phyloP scores from a whole-genome alignment of 2,888 invertebrate genomes.

The Agrilus mali region DNA sequence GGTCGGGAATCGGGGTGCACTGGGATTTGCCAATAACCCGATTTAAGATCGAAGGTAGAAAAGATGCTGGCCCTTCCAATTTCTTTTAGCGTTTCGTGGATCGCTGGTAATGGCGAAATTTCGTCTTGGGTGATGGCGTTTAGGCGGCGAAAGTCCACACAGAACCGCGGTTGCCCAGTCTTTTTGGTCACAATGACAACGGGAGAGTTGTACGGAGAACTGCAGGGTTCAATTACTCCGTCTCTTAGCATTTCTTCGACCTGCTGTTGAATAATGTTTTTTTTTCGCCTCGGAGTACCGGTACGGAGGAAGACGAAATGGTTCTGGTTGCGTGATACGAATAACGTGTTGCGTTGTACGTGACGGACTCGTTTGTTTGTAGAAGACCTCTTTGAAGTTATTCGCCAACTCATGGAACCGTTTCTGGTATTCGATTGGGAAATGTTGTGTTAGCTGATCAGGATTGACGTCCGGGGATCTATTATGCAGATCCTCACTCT shows the following conservation, averaged over 20 bases:
- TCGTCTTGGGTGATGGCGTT: conserved; percentile 9
- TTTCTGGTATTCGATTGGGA: background rate
- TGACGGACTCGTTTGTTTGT: background rate
- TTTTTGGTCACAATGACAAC: conserved; percentile 14
- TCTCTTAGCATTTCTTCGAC: conserved; percentile 14
- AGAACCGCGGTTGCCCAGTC: conserved; percentile 13
- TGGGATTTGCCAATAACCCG: conserved; percentile 23
- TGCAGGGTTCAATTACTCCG: conserved; percentile 13
- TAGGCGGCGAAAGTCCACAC: conserved; percentile 15
- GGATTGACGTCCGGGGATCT: background rate
- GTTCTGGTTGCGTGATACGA: conserved; percentile 1
- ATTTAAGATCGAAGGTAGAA: conserved; percentile 19
- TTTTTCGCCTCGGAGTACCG: conserved; percentile 12
- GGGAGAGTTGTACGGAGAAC: conserved; percentile 10
- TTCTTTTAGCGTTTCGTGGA: conserved; percentile 15
- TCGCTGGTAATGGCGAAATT: conserved; percentile 13
- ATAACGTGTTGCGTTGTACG: background rate
- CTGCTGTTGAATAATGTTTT: conserved; percentile 9
- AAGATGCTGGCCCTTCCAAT: conserved; percentile 19
- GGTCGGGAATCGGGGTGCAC: too few relatives aligned
- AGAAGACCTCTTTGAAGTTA: background rate
- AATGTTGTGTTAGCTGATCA: background rate
- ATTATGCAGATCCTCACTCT: too few relatives aligned
- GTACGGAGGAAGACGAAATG: conserved; percentile 13
- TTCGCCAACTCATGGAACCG: background rate